Evolutionary conservation across 2,113 vertebrate genomes (phyloP).

Genomic region (Paramisgurnus dabryanus): DNA sequence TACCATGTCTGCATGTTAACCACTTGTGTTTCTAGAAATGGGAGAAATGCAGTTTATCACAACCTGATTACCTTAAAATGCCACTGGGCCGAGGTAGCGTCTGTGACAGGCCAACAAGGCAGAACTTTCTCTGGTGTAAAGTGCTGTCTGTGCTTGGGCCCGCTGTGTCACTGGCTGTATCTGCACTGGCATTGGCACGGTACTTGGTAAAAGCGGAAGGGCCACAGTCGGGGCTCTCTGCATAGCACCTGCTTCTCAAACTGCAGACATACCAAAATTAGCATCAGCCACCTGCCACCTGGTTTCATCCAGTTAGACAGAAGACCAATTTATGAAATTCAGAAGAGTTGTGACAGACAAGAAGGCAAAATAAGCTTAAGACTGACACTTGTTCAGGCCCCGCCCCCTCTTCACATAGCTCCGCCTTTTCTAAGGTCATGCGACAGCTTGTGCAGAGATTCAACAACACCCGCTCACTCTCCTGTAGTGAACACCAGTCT

Average conservation of each 20-base stretch:
- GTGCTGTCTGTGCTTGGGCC: constrained; percentile 6
- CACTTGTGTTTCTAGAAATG: not conserved
- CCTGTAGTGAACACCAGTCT: constrained; percentile 72
- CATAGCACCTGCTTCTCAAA: constrained; percentile 47
- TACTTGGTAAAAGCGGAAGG: constrained; percentile 57
- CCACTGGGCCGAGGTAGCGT: constrained; percentile 57
- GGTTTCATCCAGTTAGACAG: constrained; percentile 9
- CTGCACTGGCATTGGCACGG: constrained; percentile 42
- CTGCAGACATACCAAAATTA: constrained; percentile 42
- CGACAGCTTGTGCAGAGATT: constrained; percentile 70
- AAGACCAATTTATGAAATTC: not conserved
- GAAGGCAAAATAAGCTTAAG: not conserved
- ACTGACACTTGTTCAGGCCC: constrained; percentile 39
- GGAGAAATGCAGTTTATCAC: not conserved
- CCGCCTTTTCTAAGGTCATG: constrained; percentile 67
- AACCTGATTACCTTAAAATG: constrained; percentile 44
- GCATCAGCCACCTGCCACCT: constrained; percentile 31
- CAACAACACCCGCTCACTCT: constrained; percentile 66
- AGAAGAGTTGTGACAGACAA: not conserved
- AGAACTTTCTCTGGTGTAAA: constrained; percentile 40
- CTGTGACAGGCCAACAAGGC: constrained; percentile 54
- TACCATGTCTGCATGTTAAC: not conserved
- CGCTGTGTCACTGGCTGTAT: constrained; percentile 6
- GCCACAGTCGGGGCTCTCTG: constrained; percentile 39
- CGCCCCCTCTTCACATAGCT: constrained; percentile 60